Conservation (phyloP, 2,113 vertebrate species). For the Carassius carassius region DNA sequence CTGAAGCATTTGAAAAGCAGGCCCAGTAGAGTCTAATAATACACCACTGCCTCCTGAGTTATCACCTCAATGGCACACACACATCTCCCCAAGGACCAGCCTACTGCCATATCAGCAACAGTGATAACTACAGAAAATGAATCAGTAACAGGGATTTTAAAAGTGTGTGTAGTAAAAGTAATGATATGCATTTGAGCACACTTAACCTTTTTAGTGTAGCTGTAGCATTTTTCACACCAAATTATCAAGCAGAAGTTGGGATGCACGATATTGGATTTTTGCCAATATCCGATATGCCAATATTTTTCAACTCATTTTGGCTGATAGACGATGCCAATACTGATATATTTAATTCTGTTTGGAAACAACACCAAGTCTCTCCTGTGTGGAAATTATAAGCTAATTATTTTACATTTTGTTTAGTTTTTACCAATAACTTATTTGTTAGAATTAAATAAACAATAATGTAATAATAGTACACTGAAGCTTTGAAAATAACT, state of each 20-base stretch:
- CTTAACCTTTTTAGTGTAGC: background rate
- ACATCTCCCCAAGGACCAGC: slow-evolving; percentile 19
- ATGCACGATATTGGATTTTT: too few relatives aligned
- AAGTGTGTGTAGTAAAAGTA: slow-evolving; percentile 1
- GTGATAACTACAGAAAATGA: slow-evolving; percentile 39
- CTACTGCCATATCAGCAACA: slow-evolving; percentile 41
- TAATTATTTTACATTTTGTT: too few relatives aligned
- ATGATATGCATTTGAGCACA: slow-evolving; percentile 24
- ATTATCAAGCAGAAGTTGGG: background rate
- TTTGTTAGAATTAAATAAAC: too few relatives aligned
- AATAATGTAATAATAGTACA: too few relatives aligned
- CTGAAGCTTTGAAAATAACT: too few relatives aligned
- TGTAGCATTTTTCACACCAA: background rate
- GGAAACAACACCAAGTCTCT: too few relatives aligned
- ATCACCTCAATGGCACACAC: slow-evolving; percentile 69
- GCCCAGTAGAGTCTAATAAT: slow-evolving; percentile 72
- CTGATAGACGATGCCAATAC: too few relatives aligned
- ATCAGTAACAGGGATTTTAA: slow-evolving; percentile 17
- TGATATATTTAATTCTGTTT: too few relatives aligned
- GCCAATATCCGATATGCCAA: too few relatives aligned
- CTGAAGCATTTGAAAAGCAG: slow-evolving; percentile 66
- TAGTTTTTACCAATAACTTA: too few relatives aligned
- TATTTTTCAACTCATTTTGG: too few relatives aligned
- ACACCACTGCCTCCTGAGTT: slow-evolving; percentile 63
- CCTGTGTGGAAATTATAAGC: too few relatives aligned